Conservation (phyloP, 2,888 invertebrate genomes). For the Caprella mutica region DNA sequence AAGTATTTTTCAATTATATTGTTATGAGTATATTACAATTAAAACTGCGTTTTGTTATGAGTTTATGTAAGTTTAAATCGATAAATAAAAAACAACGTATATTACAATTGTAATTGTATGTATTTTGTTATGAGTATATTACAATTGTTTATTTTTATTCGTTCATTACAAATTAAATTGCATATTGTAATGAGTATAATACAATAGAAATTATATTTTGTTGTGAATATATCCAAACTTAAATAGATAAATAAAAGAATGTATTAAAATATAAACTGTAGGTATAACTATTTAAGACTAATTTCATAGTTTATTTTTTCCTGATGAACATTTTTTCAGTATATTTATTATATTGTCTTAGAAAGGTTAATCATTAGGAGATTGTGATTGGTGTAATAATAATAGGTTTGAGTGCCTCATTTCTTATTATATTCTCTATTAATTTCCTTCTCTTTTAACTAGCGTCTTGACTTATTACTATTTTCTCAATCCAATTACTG, state of each 20-base stretch:
- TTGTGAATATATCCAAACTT: background rate
- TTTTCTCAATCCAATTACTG: too few relatives aligned
- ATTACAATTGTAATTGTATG: background rate
- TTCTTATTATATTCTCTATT: too few relatives aligned
- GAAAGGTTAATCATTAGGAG: too few relatives aligned
- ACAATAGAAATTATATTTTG: background rate
- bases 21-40: background rate
- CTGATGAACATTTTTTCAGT: too few relatives aligned
- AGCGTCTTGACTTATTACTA: too few relatives aligned
- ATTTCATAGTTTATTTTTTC: too few relatives aligned
- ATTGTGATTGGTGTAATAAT: too few relatives aligned
- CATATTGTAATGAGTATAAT: background rate
- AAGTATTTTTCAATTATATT: background rate
- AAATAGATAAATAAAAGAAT: background rate
- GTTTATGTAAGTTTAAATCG: background rate
- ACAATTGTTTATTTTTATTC: background rate
- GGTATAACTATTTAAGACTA: too few relatives aligned
- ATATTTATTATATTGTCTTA: too few relatives aligned
- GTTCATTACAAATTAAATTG: background rate
- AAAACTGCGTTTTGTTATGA: background rate
- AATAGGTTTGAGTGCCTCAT: too few relatives aligned
- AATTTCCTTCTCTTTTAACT: too few relatives aligned
- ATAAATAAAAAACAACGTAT: background rate
- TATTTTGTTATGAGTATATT: background rate
- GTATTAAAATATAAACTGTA: too few relatives aligned